Percentiles rank a stretch among this genome's conserved stretches.
Evolutionary conservation across 2,797 vertebrate genomes (phyloP).

Genomic region (Bucorvus abyssinicus): DNA sequence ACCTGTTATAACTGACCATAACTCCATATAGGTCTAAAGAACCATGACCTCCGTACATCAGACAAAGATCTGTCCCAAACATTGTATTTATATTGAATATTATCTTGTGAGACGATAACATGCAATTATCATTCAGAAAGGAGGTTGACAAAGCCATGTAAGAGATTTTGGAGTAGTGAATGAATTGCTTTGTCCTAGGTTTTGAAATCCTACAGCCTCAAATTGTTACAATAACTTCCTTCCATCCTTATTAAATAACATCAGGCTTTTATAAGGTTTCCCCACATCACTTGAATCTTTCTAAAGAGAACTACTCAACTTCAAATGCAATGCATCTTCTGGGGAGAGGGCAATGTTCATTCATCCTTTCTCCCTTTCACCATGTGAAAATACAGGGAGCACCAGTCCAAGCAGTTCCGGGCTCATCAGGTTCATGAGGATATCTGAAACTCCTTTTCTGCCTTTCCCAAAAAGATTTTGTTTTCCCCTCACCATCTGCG

Average conservation of each 20-base stretch:
- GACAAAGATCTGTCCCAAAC: neutral
- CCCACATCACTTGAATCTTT: neutral
- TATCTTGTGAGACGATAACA: neutral
- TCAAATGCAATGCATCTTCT: neutral
- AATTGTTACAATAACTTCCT: neutral
- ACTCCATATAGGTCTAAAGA: neutral
- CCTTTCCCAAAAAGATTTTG: neutral
- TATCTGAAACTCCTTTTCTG: neutral
- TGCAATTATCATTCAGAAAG: neutral
- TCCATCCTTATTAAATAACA: neutral
- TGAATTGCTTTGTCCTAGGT: neutral
- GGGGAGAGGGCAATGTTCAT: fast-evolving
- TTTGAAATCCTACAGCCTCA: neutral
- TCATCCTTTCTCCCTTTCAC: neutral
- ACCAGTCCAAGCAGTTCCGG: neutral
- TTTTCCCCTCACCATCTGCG: neutral
- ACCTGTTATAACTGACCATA: neutral
- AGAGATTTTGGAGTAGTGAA: neutral
- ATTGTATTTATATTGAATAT: neutral
- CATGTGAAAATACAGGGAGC: neutral
- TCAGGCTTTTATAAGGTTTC: neutral
- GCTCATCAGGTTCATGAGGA: neutral
- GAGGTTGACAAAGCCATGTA: neutral
- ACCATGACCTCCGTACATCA: neutral
- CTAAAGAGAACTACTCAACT: neutral